Evolutionary conservation across 2,888 invertebrate species (phyloP).

Genomic region (Oegoconia quadripuncta): DNA sequence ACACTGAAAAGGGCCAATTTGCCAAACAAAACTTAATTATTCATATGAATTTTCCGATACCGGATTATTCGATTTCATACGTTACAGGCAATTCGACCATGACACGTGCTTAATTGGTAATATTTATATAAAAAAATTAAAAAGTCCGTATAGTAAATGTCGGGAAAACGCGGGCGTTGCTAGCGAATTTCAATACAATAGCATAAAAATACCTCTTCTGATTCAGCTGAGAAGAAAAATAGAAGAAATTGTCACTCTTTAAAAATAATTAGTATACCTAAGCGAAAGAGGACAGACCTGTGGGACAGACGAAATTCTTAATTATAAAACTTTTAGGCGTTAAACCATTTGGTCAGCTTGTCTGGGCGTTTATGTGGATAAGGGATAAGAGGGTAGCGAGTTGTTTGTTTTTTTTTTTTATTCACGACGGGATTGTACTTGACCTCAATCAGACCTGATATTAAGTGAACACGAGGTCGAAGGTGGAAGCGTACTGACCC

Average conservation of each 20-base stretch:
- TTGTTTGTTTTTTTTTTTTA: background rate
- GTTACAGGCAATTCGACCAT: too few species aligned
- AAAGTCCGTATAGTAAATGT: too few species aligned
- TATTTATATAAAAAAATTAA: background rate
- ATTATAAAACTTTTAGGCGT: conserved; percentile 17
- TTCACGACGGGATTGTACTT: too few species aligned
- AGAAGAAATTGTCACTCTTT: background rate
- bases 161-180: too few species aligned
- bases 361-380: conserved; percentile 4
- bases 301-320: conserved; percentile 7
- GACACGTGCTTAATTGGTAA: background rate
- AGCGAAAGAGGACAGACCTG: conserved; percentile 1
- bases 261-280: conserved; percentile 18
- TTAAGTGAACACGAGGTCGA: background rate
- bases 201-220: too few species aligned
- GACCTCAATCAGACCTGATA: background rate
- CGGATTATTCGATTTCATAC: too few species aligned
- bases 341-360: conserved; percentile 13
- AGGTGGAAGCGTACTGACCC: background rate
- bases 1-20: too few species aligned
- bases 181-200: too few species aligned
- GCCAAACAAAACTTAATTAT: too few species aligned
- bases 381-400: background rate
- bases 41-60: too few species aligned
- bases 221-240: background rate